Base-by-base conservation (phyloP, 2,113 vertebrate genomes). In the Paracyprichromis sp. region DNA sequence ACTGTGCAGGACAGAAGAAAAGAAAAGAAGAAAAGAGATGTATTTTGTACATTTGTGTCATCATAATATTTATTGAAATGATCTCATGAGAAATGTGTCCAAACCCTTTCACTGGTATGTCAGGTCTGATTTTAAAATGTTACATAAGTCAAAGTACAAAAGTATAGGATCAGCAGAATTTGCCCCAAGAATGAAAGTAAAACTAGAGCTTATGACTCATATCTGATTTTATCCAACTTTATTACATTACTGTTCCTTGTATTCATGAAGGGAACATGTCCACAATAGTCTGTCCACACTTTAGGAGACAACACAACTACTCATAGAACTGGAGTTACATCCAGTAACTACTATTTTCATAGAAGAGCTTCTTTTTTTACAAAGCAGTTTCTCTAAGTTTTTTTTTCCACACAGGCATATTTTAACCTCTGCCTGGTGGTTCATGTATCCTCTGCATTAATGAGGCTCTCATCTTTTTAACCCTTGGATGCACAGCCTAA, bases 201-300 rank as follows among this genome's bases (percentile, higher is more conserved):
- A 52, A 52, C 50, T 9, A n/a, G 0, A 52, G 8, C 17, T n/a
- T 52, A 52, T 52, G 8, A 52, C 50, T 19, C 0, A 3, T 52
- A n/a, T 52, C 17, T 52, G 50, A 52, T 52, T 52, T 52, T 52
- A 52, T 52, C 50, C 0, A 0, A 52, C 50, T 52, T 0, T 0
- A 50, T 52, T 52, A 52, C 50, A 52, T 52, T n/a, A 52, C 17
- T 52, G 17, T 52, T 52, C 47, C 47, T 52, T 52, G 17, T 52
- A 52, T 52, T 52, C 50, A 52, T 50, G 8, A 50, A 0, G 47
- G 2, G 16, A 50, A 19, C 47, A 50, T 50, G 16, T 47, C 45
- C 16, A 4, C 16, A 16, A 45, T 2, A 45, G 13, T 45, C 43
- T 45, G 43, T 14, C 43, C 12, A 45, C 5, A 3, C 40, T 40